These are phyloP conservation scores for Lepidochitona cinerea DNA, from an alignment of 2,888 invertebrate species.

Conservation along the genomic window DNA sequence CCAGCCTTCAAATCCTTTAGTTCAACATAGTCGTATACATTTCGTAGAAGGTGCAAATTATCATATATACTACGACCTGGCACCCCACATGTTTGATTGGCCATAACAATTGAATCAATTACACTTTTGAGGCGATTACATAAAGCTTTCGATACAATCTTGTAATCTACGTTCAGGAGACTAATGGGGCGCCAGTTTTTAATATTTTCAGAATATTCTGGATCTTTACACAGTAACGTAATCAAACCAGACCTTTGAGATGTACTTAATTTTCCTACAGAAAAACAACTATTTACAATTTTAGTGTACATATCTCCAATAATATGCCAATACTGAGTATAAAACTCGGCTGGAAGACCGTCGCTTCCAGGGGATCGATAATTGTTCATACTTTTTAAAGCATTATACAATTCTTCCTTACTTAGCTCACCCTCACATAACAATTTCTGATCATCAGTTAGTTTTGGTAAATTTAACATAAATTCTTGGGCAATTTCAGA, in stretches of 20 bases:
- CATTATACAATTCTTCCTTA: neutral
- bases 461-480: neutral
- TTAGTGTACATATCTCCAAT: too few species aligned
- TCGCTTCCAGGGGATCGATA: too few species aligned
- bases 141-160: constrained; percentile 35
- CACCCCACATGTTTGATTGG: constrained; percentile 36
- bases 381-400: too few species aligned
- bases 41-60: constrained; percentile 32
- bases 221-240: constrained; percentile 36
- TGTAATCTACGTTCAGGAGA: constrained; percentile 34
- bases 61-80: constrained; percentile 37
- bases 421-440: neutral
- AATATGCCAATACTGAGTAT: too few species aligned
- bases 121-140: constrained; percentile 27
- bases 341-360: constrained; percentile 34
- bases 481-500: neutral
- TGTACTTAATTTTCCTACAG: constrained; percentile 13
- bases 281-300: constrained; percentile 18
- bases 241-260: constrained; percentile 19
- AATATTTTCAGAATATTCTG: constrained; percentile 18
- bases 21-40: constrained; percentile 32
- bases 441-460: neutral
- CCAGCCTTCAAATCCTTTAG: constrained; percentile 27
- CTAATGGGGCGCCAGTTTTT: constrained; percentile 39
- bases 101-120: constrained; percentile 22